Conservation (phyloP, 2,113 vertebrate species). For the Brachypteracias leptosomus region DNA sequence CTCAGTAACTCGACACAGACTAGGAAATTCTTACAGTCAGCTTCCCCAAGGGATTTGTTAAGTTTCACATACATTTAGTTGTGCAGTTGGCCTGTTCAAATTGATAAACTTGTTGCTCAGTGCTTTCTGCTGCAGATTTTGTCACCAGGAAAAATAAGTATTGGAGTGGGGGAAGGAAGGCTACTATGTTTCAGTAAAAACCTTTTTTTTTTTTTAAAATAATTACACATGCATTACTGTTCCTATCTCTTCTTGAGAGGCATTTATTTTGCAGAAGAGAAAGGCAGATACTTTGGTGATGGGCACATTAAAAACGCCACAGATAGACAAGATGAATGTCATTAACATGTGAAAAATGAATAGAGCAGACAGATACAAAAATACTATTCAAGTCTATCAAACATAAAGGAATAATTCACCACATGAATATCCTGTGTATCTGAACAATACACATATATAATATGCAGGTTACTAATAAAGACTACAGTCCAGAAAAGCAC, state of each 20-base stretch:
- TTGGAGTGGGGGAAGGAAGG: slow-evolving; percentile 29
- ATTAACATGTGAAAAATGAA: slow-evolving; percentile 56
- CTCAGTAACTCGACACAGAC: slow-evolving; percentile 85
- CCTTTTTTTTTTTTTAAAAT: not conserved
- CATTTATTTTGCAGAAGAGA: slow-evolving; percentile 68
- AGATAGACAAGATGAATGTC: slow-evolving; percentile 34
- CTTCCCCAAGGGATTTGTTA: slow-evolving; percentile 88
- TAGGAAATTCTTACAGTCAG: slow-evolving; percentile 85
- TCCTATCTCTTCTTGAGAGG: slow-evolving; percentile 65
- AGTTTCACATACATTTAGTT: slow-evolving; percentile 89
- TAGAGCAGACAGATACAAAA: slow-evolving; percentile 32
- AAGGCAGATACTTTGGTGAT: slow-evolving; percentile 2
- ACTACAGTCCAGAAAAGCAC: not conserved
- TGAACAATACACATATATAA: not conserved
- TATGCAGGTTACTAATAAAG: not conserved
- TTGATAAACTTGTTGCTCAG: slow-evolving; percentile 87
- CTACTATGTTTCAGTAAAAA: slow-evolving; percentile 41
- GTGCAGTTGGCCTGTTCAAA: slow-evolving; percentile 86
- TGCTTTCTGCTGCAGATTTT: slow-evolving; percentile 71
- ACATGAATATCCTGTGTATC: not conserved
- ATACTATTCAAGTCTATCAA: not conserved
- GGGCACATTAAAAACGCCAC: slow-evolving; percentile 33
- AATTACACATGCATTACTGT: slow-evolving; percentile 65
- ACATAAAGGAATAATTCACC: slow-evolving; percentile 39
- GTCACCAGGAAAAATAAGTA: slow-evolving; percentile 70